phyloP scores from a whole-genome alignment of 2,113 vertebrate species.

The Pomatostomus ruficeps region DNA sequence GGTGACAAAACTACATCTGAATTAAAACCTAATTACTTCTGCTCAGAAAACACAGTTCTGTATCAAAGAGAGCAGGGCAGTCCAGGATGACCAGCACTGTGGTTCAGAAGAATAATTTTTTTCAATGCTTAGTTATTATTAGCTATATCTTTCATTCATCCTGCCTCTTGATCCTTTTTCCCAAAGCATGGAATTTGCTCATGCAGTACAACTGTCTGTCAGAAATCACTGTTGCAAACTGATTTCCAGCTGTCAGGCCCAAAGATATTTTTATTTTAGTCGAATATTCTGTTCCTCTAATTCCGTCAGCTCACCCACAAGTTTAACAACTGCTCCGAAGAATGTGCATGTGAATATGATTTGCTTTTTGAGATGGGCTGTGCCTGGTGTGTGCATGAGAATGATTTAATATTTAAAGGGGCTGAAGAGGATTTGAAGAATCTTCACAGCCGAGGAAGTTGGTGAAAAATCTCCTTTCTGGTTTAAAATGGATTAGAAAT shows the following conservation, averaged over 20 bases:
- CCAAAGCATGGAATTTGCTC: background rate
- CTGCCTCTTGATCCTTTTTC: background rate
- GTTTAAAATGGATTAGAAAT: slow-evolving; percentile 19
- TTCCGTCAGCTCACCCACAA: background rate
- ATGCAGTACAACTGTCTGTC: background rate
- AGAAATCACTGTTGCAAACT: slow-evolving; percentile 5
- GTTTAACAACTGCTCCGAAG: background rate
- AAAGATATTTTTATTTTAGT: slow-evolving; percentile 8
- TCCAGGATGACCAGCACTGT: background rate
- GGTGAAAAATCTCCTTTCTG: background rate
- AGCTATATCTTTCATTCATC: background rate
- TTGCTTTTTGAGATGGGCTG: background rate
- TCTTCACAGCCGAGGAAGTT: background rate
- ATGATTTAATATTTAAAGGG: slow-evolving; percentile 3
- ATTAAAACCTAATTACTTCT: background rate
- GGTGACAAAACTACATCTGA: background rate
- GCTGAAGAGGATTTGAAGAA: slow-evolving; percentile 3
- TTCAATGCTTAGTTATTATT: background rate
- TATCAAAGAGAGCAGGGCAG: background rate
- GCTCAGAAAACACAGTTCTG: background rate
- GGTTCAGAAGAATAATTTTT: background rate
- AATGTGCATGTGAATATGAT: background rate
- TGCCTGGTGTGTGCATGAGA: background rate
- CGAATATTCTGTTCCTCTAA: background rate
- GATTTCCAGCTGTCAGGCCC: background rate